These are phyloP conservation scores for Acanthacorydalis orientalis DNA, from an alignment of 2,888 invertebrate species.

Conservation along the genomic window DNA sequence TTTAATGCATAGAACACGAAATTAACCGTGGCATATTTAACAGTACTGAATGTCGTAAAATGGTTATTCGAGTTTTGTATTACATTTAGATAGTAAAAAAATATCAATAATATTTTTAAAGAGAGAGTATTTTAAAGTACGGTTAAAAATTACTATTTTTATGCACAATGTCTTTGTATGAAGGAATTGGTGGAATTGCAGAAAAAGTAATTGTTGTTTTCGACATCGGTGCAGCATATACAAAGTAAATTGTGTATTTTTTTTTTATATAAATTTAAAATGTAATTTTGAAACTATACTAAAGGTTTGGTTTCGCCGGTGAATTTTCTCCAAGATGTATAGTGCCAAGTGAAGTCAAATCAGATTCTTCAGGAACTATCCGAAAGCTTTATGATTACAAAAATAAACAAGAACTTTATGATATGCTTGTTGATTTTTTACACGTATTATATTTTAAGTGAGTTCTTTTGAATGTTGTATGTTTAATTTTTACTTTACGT, in stretches of 20 bases:
- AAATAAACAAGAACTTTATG: constrained; percentile 55
- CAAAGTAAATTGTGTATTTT: constrained; percentile 50
- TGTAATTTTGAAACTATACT: constrained; percentile 7
- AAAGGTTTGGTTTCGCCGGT: constrained; percentile 81
- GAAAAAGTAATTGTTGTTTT: constrained; percentile 82
- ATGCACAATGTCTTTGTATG: constrained; percentile 45
- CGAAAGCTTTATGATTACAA: constrained; percentile 48
- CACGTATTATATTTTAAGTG: constrained; percentile 80
- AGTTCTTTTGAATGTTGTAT: constrained; percentile 9
- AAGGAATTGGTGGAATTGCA: constrained; percentile 58
- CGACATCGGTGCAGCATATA: constrained; percentile 81
- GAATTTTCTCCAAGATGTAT: constrained; percentile 81
- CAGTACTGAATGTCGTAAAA: no score
- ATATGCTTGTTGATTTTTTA: constrained; percentile 74
- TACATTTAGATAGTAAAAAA: no score
- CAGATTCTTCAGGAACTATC: constrained; percentile 39
- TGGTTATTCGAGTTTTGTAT: no score
- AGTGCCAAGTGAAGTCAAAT: constrained; percentile 59
- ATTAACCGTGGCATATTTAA: no score
- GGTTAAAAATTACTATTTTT: no score
- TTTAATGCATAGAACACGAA: no score
- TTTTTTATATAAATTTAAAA: constrained; percentile 8
- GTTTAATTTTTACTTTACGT: not conserved
- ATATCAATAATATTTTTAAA: no score
- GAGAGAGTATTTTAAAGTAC: no score